Conservation (phyloP, 2,113 vertebrate species). For the Dunckerocampus dactyliophorus region DNA sequence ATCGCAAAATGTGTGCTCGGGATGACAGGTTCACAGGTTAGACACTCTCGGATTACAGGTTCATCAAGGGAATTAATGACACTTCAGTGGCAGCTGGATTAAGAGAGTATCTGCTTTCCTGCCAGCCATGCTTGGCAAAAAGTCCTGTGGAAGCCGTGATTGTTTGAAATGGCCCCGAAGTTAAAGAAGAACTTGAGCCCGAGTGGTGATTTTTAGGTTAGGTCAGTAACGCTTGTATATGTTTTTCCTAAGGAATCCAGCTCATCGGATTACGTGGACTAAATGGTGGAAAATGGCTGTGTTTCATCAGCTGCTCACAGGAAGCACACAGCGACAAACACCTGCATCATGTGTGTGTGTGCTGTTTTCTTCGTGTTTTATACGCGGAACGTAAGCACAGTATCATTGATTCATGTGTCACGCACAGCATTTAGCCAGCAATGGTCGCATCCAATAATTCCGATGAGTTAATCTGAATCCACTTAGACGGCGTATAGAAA, state of each 20-base stretch:
- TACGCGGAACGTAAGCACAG: not conserved
- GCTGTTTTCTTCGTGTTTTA: constrained; percentile 1
- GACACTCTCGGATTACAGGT: constrained; percentile 57
- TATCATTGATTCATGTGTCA: not conserved
- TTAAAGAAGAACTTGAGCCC: constrained; percentile 34
- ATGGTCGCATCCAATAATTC: not conserved
- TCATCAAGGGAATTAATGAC: constrained; percentile 73
- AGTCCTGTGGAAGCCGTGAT: constrained; percentile 35
- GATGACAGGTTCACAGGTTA: constrained; percentile 66
- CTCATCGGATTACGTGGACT: constrained; percentile 53
- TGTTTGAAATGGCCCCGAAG: constrained; percentile 51
- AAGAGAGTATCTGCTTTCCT: constrained; percentile 64
- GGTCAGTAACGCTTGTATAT: constrained; percentile 66
- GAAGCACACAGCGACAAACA: constrained; percentile 58
- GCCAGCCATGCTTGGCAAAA: constrained; percentile 28
- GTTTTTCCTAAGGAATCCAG: constrained; percentile 63
- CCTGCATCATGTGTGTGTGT: constrained; percentile 54
- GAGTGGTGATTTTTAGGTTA: constrained; percentile 53
- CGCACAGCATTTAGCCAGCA: not conserved
- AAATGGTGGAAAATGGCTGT: constrained; percentile 47
- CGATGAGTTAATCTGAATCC: too few species aligned
- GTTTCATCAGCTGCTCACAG: constrained; percentile 66
- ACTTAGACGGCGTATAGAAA: too few species aligned
- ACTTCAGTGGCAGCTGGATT: constrained; percentile 58
- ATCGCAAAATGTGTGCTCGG: constrained; percentile 61